A percentile compares a stretch with the other conserved stretches of the same genome.
Conservation (phyloP, 2,888 invertebrate genomes). For the Netelia fuscicornis region DNA sequence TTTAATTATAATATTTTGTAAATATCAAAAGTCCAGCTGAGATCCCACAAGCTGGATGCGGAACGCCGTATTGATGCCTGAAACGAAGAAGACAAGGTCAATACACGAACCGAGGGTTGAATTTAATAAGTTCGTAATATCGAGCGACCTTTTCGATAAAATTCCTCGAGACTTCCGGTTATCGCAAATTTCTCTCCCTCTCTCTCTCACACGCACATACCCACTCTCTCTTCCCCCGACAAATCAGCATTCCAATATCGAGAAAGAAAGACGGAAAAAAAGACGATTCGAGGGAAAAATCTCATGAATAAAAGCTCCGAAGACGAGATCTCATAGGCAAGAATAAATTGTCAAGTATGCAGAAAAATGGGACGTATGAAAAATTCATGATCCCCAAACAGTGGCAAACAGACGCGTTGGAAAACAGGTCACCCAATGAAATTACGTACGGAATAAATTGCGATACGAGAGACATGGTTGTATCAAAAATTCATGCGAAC, state of each 20-base stretch:
- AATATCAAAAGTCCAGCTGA: too few species aligned
- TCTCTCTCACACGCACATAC: background rate
- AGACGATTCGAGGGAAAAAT: conserved; percentile 26
- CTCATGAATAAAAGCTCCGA: conserved; percentile 55
- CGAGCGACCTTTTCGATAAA: background rate
- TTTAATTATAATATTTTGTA: too few species aligned
- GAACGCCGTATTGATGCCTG: too few species aligned
- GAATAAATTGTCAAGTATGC: conserved; percentile 35
- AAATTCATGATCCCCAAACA: conserved; percentile 27
- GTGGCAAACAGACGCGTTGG: background rate
- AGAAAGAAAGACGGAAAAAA: background rate
- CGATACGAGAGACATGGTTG: background rate
- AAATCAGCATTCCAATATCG: conserved; percentile 24
- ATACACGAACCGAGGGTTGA: conserved; percentile 14
- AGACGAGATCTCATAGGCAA: conserved; percentile 4
- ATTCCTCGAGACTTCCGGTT: conserved; percentile 1
- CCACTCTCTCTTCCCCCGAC: background rate
- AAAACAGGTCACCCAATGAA: conserved; percentile 18
- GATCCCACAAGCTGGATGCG: too few species aligned
- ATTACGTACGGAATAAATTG: background rate
- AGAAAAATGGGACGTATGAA: conserved; percentile 21
- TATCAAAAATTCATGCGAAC: background rate
- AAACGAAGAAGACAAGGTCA: conserved; percentile 17
- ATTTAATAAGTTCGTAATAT: conserved; percentile 25
- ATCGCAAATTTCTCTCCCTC: background rate